A percentile compares a stretch with the other conserved stretches of the same genome.
Evolutionary conservation across 37 sponge, comb jelly and placozoan genomes (phyloP).

Genomic region (Ianthella basta): DNA sequence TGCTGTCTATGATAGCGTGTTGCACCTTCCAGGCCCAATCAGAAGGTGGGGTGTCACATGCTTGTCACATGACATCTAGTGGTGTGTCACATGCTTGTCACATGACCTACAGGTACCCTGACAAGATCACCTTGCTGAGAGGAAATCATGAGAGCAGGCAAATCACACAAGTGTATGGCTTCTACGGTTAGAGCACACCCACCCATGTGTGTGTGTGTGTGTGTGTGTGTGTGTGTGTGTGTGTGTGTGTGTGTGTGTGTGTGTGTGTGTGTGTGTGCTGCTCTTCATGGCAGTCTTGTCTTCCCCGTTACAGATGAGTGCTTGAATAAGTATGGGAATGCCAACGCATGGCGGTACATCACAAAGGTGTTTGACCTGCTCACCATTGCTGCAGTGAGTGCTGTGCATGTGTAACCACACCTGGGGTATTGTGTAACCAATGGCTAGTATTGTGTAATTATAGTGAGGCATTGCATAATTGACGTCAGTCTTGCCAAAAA

Average conservation of each 20-base stretch:
- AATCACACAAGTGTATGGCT: conserved; percentile 99
- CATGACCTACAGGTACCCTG: conserved; percentile 60
- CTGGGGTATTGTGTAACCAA: not conserved
- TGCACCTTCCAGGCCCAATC: no score
- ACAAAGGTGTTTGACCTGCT: conserved; percentile 96
- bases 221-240: conserved; percentile 3
- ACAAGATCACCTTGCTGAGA: conserved; percentile 87
- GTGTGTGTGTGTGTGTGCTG: no score
- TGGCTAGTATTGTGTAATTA: no score
- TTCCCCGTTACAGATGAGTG: conserved; percentile 87
- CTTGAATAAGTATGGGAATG: conserved; percentile 98
- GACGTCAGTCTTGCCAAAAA: no score
- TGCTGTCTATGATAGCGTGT: no score
- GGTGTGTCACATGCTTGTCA: not conserved
- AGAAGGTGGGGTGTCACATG: no score
- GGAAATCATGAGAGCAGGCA: conserved; percentile 99
- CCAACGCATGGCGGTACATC: conserved; percentile 98
- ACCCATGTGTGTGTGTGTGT: not conserved
- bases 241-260: conserved; percentile 7
- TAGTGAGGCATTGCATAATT: no score
- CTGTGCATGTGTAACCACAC: not conserved
- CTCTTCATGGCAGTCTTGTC: no score
- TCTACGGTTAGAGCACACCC: conserved; percentile 84
- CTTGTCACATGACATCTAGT: not conserved
- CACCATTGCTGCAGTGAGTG: conserved; percentile 97